These are phyloP conservation scores for Microplitis mediator DNA, from an alignment of 1,140 invertebrate genomes.

Conservation along the genomic window DNA sequence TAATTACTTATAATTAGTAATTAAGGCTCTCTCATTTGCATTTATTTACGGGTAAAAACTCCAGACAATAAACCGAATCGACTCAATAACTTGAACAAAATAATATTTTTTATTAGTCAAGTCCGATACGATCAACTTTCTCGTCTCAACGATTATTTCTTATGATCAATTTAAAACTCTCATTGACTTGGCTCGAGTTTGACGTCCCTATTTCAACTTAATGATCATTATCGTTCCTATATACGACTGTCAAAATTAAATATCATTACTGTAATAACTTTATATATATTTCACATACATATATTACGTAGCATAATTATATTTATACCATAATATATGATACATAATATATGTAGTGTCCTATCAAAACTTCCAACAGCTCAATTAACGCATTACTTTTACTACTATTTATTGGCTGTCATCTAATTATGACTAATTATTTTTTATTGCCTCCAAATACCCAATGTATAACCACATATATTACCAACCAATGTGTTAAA, in stretches of 20 bases:
- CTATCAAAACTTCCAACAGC: conserved; percentile 10
- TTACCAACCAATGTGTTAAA: neutral
- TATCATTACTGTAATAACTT: conserved; percentile 6
- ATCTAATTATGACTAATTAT: conserved; percentile 15
- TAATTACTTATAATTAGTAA: too few relatives aligned
- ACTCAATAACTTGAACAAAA: too few relatives aligned
- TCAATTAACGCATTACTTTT: conserved; percentile 8
- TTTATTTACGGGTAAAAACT: too few relatives aligned
- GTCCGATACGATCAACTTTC: neutral
- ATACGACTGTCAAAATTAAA: conserved; percentile 2
- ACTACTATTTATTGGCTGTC: neutral
- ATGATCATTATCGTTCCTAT: neutral
- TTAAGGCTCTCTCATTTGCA: too few relatives aligned
- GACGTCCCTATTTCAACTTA: neutral
- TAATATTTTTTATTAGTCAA: too few relatives aligned
- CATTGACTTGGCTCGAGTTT: neutral
- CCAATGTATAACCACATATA: neutral
- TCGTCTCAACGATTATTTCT: neutral
- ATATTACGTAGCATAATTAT: too few relatives aligned
- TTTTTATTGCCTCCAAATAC: conserved; percentile 1
- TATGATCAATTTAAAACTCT: neutral
- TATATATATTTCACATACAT: neutral
- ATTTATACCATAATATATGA: neutral
- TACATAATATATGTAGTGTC: neutral
- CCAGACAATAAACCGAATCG: too few relatives aligned